phyloP scores from a whole-genome alignment of 1,140 invertebrate genomes.

The Bombus consobrinus region DNA sequence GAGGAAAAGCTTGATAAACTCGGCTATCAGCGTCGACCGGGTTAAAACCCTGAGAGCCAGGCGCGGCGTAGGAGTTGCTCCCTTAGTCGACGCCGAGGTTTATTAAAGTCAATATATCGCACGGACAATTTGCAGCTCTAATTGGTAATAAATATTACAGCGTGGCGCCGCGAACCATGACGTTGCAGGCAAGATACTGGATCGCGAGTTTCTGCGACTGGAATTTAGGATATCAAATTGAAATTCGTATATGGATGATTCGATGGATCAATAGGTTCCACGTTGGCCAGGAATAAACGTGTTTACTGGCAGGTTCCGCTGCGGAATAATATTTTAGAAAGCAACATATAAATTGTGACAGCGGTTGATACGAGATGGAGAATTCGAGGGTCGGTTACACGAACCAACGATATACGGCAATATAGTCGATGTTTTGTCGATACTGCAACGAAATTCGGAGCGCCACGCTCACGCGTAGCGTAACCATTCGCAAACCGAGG shows the following conservation, averaged over 20 bases:
- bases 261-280: not conserved
- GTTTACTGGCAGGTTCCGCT: not conserved
- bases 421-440: not conserved
- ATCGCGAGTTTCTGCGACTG: too few species aligned
- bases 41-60: not conserved
- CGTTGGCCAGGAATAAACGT: not conserved
- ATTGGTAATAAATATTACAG: slow-evolving; percentile 31
- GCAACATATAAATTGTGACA: not conserved
- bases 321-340: not conserved
- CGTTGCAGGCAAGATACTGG: not conserved
- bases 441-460: not conserved
- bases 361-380: not conserved
- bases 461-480: not conserved
- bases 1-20: slow-evolving; percentile 38
- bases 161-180: not conserved
- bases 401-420: not conserved
- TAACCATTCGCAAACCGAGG: not conserved
- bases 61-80: not conserved
- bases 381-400: not conserved
- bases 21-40: slow-evolving; percentile 13
- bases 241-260: not conserved
- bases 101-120: slow-evolving; percentile 36
- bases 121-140: slow-evolving; percentile 25
- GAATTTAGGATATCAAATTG: not conserved
- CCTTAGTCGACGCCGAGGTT: not conserved